These are phyloP conservation scores for Phorcus lineatus DNA, from an alignment of 2,888 invertebrate species.

Conservation along the genomic window DNA sequence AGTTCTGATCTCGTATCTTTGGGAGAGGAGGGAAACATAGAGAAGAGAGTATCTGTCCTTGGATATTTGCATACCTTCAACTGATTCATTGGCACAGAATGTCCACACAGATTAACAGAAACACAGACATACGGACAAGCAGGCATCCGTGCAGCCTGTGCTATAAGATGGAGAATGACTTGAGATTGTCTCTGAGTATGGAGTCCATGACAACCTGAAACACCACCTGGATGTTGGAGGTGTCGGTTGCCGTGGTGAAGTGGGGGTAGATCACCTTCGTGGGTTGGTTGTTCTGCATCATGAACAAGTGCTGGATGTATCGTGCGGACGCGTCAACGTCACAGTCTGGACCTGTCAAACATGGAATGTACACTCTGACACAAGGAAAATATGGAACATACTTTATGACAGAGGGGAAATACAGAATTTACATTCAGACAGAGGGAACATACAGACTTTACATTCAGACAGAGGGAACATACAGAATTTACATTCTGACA, in stretches of 20 bases:
- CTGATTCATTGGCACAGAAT: no score
- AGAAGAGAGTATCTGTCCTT: no score
- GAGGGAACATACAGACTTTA: no score
- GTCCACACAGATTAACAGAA: neutral
- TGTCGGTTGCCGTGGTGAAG: constrained; percentile 83
- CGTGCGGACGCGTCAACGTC: constrained; percentile 81
- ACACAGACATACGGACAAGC: neutral
- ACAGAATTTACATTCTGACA: no score
- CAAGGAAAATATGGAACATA: no score
- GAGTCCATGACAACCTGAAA: constrained; percentile 83
- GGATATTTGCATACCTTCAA: no score
- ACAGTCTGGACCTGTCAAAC: constrained; percentile 79
- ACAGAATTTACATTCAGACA: no score
- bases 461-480: no score
- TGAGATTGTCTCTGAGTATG: constrained; percentile 81
- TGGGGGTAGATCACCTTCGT: constrained; percentile 81
- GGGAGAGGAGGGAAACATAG: no score
- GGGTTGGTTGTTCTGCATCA: constrained; percentile 79
- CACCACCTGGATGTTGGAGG: constrained; percentile 82
- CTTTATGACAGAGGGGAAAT: no score
- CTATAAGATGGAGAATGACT: constrained; percentile 69
- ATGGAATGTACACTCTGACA: no score
- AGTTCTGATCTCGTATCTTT: no score
- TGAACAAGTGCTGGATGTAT: constrained; percentile 81
- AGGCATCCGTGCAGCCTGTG: neutral